Base-by-base conservation (phyloP, 2,113 vertebrate genomes). In the Cyrtonyx montezumae region DNA sequence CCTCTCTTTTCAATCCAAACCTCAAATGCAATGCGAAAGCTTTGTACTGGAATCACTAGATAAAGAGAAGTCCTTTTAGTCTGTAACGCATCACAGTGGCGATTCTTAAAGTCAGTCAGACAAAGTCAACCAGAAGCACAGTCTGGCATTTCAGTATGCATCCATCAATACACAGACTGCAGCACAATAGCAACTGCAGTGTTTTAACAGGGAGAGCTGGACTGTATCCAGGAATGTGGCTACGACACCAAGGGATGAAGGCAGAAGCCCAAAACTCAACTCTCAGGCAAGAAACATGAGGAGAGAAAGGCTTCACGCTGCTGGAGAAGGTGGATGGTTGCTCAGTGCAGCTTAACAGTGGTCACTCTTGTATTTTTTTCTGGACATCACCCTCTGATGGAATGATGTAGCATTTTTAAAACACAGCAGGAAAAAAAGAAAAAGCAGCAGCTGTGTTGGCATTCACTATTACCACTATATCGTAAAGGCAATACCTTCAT, bases 101-200 rank as follows among this genome's bases (percentile, higher is more conserved):
- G 0, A 77, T 87, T 90, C 81, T 8, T 55, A 58, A 63, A 82
- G 56, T 63, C 71, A 61, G 75, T 55, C 65, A 65, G 63, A 51
- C 90, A 32, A 94, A 91, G 87, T 88, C 79, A 74, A 85, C 20
- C 40, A 87, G 88, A 67, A 80, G 79, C 82, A 80, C 46, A 92
- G 68, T 26, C 56, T 92, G 84, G 81, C 78, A 79, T 87, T 94
- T 94, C 37, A 56, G 81, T 40, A 6, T 87, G 42, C 68, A 65
- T 46, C 67, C 48, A 1, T 87, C 84, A 85, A 77, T 83, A 68
- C 32, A 10, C 22, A 69, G 0, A 2, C 79, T 93, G 84, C 90
- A 80, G 69, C 79, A 84, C 79, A 92, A 65, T 19, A 89, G 59
- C 84, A 82, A 43, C 81, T 77, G 91, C 84, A 70, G 87, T 53